Percentiles rank a stretch among this genome's conserved stretches.
These are phyloP conservation scores for Ahaetulla prasina DNA, from an alignment of 2,113 vertebrate genomes.

Conservation along the genomic window DNA sequence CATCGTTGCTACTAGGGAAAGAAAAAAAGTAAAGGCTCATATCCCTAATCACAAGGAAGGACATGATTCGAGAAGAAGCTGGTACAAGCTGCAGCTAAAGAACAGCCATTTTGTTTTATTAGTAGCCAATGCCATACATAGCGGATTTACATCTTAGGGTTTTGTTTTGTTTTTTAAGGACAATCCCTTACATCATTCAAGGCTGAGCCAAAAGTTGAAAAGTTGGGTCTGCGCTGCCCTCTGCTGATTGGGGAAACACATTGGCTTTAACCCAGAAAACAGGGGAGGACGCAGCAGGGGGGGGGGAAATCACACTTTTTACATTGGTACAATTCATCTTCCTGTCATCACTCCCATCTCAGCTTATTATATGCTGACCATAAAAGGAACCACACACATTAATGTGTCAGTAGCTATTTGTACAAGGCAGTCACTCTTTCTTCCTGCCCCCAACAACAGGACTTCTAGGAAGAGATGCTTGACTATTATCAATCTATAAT, in stretches of 20 bases:
- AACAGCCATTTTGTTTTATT: not conserved
- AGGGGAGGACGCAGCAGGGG: not conserved
- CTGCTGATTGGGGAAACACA: not conserved
- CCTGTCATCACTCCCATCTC: not conserved
- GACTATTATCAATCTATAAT: not conserved
- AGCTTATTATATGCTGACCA: not conserved
- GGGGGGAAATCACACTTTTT: not conserved
- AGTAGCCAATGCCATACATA: not conserved
- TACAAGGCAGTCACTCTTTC: not conserved
- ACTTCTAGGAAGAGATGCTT: not conserved
- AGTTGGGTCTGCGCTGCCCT: not conserved
- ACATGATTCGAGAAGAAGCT: not conserved
- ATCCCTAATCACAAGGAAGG: not conserved
- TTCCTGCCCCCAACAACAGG: not conserved
- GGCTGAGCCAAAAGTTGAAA: not conserved
- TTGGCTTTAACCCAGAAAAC: not conserved
- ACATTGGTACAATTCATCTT: not conserved
- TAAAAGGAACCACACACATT: not conserved
- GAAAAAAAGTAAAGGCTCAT: not conserved
- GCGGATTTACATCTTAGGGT: not conserved
- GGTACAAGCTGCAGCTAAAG: not conserved
- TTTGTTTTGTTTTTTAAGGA: not conserved
- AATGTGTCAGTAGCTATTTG: not conserved
- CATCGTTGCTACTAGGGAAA: not conserved
- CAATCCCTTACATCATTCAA: not conserved